phyloP scores from a whole-genome alignment of 2,888 invertebrate genomes.

The Drosophila rellima region DNA sequence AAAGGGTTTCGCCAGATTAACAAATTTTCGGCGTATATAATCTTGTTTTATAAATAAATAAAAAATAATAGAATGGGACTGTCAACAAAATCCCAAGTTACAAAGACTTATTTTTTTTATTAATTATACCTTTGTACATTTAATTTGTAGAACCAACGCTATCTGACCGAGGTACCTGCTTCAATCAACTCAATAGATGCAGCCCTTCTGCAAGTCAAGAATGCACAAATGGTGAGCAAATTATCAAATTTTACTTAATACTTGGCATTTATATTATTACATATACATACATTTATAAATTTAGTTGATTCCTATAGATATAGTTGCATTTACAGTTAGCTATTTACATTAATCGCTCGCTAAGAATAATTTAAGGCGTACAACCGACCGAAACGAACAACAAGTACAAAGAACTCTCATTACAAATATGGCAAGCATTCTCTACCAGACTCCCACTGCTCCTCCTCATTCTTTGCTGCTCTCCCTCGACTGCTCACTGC shows the following conservation, averaged over 20 bases:
- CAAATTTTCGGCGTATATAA: neutral
- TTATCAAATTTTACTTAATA: conserved; percentile 55
- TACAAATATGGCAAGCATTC: conserved; percentile 76
- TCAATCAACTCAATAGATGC: conserved; percentile 37
- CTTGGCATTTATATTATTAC: conserved; percentile 61
- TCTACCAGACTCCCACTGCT: conserved; percentile 20
- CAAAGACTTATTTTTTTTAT: neutral
- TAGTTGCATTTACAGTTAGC: conserved; percentile 62
- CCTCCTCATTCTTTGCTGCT: conserved; percentile 27
- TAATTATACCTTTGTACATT: too few species aligned
- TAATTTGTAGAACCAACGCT: conserved; percentile 47
- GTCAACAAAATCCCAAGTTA: neutral
- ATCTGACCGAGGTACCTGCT: conserved; percentile 42
- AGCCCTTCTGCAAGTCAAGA: conserved; percentile 37
- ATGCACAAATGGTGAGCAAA: conserved; percentile 53
- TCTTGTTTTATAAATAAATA: too few species aligned
- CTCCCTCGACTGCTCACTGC: conserved; percentile 24
- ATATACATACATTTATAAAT: conserved; percentile 19
- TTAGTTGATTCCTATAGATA: conserved; percentile 49
- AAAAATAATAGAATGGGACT: too few species aligned
- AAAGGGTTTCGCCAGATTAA: neutral
- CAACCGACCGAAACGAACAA: conserved; percentile 37
- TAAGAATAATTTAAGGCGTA: conserved; percentile 67
- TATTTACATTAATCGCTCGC: conserved; percentile 76
- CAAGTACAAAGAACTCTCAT: conserved; percentile 58